Base-by-base conservation (phyloP, 2,797 vertebrate species). In the Taeniopygia guttata region DNA sequence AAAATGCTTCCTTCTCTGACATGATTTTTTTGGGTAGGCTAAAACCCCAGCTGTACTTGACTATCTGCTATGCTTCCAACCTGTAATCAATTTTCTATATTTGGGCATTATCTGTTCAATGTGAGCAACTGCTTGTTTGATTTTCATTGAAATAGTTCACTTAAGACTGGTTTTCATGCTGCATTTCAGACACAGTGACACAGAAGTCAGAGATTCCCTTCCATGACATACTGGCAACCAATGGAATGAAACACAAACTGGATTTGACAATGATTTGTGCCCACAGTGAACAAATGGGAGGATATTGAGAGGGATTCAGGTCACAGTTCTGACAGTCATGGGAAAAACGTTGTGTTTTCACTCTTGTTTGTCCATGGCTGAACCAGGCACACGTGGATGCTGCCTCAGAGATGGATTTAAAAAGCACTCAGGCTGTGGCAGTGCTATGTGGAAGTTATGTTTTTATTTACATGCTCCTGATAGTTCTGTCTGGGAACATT, bases 21-120 rank as follows among this genome's bases (percentile, higher is more conserved):
- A 58, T 80, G 80, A 29, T 32, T 95, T 97, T 73, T 95, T 94
- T 96, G 95, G 66, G 26, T 90, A 64, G 81, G 88, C 67, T 82
- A 23, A 90, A 84, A 82, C 54, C 5, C 4, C 26, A 25, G 22
- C 6, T 5, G 26, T 32, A 18, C 34, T 68, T 75, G 30, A 46
- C 59, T 83, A 8, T n/a, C 48, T 45, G 32, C 21, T 13, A 46
- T 43, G 25, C 54, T 64, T 84, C 10, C 45, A 64, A 64, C 38
- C 59, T 64, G 49, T 29, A 51, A 54, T 70, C 30, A 25, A 0
- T 73, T 88, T 82, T 83, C 38, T 60, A 0, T 79, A 12, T 59
- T 56, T 63, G 40, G 36, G 52, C 13, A 25, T 86, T 56, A 49
- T 34, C 56, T 78, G 25, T 29, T 88, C 55, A 59, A 11, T 23